These are phyloP conservation scores for Gymnogyps californianus DNA, from an alignment of 2,113 vertebrate genomes.

Conservation along the genomic window DNA sequence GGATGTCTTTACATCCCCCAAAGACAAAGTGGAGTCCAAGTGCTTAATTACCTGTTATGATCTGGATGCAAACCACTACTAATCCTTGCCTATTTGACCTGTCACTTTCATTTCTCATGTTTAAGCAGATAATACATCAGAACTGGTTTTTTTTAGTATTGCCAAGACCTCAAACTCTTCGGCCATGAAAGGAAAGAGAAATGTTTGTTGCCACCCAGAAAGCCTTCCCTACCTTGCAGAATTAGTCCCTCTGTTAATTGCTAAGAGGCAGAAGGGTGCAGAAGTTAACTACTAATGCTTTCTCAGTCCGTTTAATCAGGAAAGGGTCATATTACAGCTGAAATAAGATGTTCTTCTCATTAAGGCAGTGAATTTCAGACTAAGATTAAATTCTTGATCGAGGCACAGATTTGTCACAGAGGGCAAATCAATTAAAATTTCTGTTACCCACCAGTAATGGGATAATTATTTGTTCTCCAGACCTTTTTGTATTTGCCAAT, in stretches of 20 bases:
- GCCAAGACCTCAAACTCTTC: not conserved
- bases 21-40: not conserved
- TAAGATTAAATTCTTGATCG: conserved; percentile 45
- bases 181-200: not conserved
- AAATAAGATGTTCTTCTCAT: conserved; percentile 44
- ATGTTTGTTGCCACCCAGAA: not conserved
- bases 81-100: not conserved
- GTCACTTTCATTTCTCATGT: not conserved
- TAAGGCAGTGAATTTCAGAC: conserved; percentile 27
- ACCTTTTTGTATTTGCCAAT: conserved; percentile 34
- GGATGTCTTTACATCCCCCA: not conserved
- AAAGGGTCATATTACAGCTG: conserved; percentile 11
- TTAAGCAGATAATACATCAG: not conserved
- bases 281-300: conserved; percentile 25
- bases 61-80: not conserved
- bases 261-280: not conserved
- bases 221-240: not conserved
- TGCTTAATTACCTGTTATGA: not conserved
- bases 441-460: not conserved
- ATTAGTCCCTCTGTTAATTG: conserved; percentile 1
- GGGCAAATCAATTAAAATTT: conserved; percentile 53
- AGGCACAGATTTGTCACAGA: not conserved
- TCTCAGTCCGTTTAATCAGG: not conserved
- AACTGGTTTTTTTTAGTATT: not conserved
- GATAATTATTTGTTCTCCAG: conserved; percentile 49